Percentiles rank a stretch among this genome's conserved stretches.
Evolutionary conservation across 2,113 vertebrate species (phyloP).

Genomic region (Nothoprocta pentlandii): DNA sequence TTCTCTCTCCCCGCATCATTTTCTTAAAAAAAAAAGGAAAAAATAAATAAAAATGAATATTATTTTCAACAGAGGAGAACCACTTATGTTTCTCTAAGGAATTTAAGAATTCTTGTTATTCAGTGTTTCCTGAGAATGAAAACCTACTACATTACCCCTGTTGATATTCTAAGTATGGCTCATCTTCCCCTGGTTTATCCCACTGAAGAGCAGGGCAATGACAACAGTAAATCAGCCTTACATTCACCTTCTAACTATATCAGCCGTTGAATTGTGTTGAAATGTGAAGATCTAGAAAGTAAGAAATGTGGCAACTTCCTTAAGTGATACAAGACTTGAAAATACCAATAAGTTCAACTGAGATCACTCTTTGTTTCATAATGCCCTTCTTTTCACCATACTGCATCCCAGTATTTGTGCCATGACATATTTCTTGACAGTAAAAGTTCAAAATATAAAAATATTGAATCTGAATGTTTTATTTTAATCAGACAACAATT

Average conservation of each 20-base stretch:
- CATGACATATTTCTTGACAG: background rate
- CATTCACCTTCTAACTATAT: background rate
- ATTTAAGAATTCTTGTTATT: background rate
- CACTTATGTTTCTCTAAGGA: background rate
- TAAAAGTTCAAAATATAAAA: background rate
- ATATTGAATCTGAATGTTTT: background rate
- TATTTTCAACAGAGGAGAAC: background rate
- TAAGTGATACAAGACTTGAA: background rate
- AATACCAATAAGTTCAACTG: background rate
- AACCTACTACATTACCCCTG: background rate
- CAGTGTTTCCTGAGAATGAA: background rate
- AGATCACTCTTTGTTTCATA: background rate
- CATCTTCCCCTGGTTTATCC: background rate
- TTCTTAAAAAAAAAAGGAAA: background rate
- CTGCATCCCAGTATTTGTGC: background rate
- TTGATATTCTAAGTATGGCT: background rate
- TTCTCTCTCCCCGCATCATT: background rate
- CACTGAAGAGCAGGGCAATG: background rate
- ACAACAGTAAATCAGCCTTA: background rate
- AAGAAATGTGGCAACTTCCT: background rate
- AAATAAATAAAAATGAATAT: background rate
- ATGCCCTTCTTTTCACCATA: background rate
- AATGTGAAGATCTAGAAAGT: background rate
- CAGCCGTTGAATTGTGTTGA: background rate
- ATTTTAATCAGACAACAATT: background rate